Base-by-base conservation (phyloP, 2,797 vertebrate species). In the Micrastur ruficollis region DNA sequence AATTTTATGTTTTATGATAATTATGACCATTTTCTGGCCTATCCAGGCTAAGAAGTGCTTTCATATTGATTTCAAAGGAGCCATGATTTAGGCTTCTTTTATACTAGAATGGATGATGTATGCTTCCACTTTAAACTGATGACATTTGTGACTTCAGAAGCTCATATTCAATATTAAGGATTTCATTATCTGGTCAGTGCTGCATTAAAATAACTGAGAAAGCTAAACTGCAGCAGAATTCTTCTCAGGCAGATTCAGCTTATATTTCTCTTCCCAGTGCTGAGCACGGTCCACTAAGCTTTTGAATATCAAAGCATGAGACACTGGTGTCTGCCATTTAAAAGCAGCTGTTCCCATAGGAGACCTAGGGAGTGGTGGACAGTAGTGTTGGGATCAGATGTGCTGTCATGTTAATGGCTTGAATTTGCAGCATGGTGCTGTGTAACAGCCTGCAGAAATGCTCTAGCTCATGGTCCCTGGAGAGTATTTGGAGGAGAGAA, bases 391-490 rank as follows among this genome's bases (percentile, higher is more conserved):
- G 95, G 96, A 97, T 97, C 95, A 97, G 97, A 96, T 98, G 97
- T 98, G 98, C 97, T 86, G 73, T 92, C 62, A 92, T 66, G 78
- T 97, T 98, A 98, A 98, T 98, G 97, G 95, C 94, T 92, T 96
- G 95, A 98, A 98, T 98, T 98, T 98, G 96, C 94, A 93, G 85
- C 93, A 58, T 68, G 89, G 85, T 90, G 87, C 96, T 95, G 93
- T 32, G 26, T 84, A 96, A 96, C 91, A 95, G 91, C 92, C 86
- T 86, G 89, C 26, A 53, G 97, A 94, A 86, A 93, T 93, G 61
- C 74, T 91, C 81, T 79, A 82, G 85, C 50, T 87, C n/a, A 2
- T 6, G 20, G 36, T 94, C 96, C 53, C 94, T 46, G 16, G 83
- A 84, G 95, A 93, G 17, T 58, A 71, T 90, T 88, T 50, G 71